phyloP scores from a whole-genome alignment of 2,113 vertebrate species.

The Camelus bactrianus region DNA sequence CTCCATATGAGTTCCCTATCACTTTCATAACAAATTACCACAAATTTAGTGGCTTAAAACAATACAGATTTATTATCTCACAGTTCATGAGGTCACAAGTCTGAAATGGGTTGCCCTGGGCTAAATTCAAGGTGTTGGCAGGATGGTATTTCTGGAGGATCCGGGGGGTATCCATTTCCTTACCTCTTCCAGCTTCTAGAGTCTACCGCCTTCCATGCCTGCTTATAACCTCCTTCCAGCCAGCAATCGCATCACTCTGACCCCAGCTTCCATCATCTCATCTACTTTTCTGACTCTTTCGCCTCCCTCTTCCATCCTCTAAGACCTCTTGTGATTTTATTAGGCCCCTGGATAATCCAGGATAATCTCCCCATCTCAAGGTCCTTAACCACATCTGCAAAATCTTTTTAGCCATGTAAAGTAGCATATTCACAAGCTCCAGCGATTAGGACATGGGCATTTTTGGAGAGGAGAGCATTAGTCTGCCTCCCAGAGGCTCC shows the following conservation, averaged over 20 bases:
- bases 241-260: background rate
- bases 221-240: background rate
- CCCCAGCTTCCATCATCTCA: background rate
- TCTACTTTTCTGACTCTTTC: background rate
- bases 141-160: background rate
- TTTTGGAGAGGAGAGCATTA: background rate
- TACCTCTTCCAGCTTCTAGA: background rate
- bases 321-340: background rate
- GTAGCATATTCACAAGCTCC: background rate
- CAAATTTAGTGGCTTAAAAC: background rate
- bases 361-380: background rate
- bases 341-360: background rate
- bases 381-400: slow-evolving; percentile 29
- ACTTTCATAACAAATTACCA: background rate
- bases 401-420: background rate
- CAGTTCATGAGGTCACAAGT: background rate
- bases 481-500: background rate
- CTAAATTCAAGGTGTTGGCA: background rate
- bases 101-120: background rate
- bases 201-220: background rate
- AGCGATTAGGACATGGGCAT: background rate
- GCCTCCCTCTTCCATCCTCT: background rate
- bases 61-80: background rate
- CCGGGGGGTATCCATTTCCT: background rate
- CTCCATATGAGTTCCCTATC: background rate